These are phyloP conservation scores for Hedya salicella DNA, from an alignment of 2,888 invertebrate genomes.

Conservation along the genomic window DNA sequence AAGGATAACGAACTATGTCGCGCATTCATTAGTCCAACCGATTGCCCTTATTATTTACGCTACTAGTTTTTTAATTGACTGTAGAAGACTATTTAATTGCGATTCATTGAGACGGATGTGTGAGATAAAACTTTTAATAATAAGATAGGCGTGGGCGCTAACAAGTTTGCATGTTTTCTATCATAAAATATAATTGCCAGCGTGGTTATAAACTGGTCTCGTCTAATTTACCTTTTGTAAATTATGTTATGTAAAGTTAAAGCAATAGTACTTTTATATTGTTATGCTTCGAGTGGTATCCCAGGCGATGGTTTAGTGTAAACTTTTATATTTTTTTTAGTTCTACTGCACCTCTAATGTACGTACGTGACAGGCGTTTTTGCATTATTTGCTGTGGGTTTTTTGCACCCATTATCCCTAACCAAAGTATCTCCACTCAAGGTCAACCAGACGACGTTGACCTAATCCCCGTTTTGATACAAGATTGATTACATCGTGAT, in stretches of 20 bases:
- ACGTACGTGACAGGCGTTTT: neutral
- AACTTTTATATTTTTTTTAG: too few species aligned
- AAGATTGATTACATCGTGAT: slow-evolving; percentile 34
- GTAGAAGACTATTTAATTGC: neutral
- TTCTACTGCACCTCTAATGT: neutral
- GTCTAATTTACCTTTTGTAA: neutral
- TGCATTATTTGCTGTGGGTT: neutral
- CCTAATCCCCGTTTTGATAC: slow-evolving; percentile 17
- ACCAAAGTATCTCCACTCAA: neutral
- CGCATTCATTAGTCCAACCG: slow-evolving; percentile 9
- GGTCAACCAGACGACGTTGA: slow-evolving; percentile 11
- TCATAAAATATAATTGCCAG: neutral
- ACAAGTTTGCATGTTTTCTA: neutral
- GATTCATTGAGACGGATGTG: neutral
- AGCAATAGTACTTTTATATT: too few species aligned
- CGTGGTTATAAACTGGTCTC: neutral
- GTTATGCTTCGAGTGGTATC: too few species aligned
- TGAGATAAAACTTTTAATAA: neutral
- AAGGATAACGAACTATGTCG: slow-evolving; percentile 30
- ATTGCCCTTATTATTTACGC: slow-evolving; percentile 19
- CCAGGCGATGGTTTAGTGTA: too few species aligned
- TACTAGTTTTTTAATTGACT: slow-evolving; percentile 1
- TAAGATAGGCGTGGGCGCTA: neutral
- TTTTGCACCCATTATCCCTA: slow-evolving; percentile 3
- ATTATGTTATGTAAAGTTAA: too few species aligned